Percentiles rank a stretch among this genome's conserved stretches.
These are phyloP conservation scores for Dryobotodes eremita DNA, from an alignment of 2,888 invertebrate genomes.

Conservation along the genomic window DNA sequence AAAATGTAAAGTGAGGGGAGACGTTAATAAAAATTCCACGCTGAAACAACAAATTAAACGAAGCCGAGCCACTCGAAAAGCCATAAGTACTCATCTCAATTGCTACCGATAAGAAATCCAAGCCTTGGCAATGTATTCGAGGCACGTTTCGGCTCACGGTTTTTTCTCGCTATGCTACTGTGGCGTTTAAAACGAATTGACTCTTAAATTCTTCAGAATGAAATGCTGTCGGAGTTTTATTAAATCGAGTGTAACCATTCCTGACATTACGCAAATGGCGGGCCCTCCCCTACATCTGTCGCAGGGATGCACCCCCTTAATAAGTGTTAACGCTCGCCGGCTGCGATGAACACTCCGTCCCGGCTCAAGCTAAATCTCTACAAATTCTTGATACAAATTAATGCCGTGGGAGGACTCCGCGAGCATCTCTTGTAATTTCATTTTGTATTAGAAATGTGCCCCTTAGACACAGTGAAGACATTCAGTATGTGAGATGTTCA, in stretches of 20 bases:
- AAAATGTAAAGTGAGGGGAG: conserved; percentile 88
- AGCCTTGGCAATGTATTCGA: conserved; percentile 89
- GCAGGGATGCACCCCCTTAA: conserved; percentile 91
- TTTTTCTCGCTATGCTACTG: conserved; percentile 88
- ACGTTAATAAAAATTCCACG: conserved; percentile 90
- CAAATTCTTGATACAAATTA: conserved; percentile 91
- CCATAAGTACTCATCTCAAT: conserved; percentile 91
- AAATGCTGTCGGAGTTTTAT: conserved; percentile 90
- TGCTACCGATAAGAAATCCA: conserved; percentile 91
- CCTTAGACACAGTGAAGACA: conserved; percentile 73
- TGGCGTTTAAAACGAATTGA: conserved; percentile 90
- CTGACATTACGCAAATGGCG: conserved; percentile 90
- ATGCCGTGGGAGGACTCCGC: conserved; percentile 85
- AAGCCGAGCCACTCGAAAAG: conserved; percentile 91
- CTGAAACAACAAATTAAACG: conserved; percentile 91
- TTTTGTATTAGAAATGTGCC: conserved; percentile 82
- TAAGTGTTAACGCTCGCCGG: conserved; percentile 91
- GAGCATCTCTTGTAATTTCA: conserved; percentile 87
- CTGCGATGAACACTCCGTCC: conserved; percentile 88
- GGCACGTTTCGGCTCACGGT: conserved; percentile 90
- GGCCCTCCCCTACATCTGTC: conserved; percentile 90
- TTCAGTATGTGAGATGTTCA: conserved; percentile 74
- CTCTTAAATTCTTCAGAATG: conserved; percentile 90
- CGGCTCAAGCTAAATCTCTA: conserved; percentile 90
- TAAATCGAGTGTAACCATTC: conserved; percentile 91